phyloP scores from a whole-genome alignment of 2,888 invertebrate genomes.

The Leptinotarsa peninsularis region DNA sequence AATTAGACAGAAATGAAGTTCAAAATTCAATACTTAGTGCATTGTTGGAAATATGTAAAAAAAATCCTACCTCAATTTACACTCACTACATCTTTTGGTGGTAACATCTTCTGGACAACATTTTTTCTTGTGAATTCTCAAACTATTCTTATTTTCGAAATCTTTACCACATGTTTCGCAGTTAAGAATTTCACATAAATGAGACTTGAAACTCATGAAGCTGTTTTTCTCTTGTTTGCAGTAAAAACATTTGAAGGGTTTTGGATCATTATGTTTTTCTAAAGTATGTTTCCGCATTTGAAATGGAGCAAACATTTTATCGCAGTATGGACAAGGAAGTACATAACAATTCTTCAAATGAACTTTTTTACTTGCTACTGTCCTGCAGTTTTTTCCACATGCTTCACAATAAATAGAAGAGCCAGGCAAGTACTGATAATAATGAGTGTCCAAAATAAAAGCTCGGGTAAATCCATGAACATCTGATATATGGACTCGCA shows the following conservation, averaged over 20 bases:
- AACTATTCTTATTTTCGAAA: slow-evolving; percentile 4
- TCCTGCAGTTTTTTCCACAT: slow-evolving; percentile 9
- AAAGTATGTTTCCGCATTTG: slow-evolving; percentile 9
- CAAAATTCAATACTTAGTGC: background rate
- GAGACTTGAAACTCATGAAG: background rate
- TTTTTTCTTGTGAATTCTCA: background rate
- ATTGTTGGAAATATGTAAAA: background rate
- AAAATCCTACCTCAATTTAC: background rate
- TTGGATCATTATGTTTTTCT: slow-evolving; percentile 1
- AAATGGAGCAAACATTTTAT: slow-evolving; percentile 5
- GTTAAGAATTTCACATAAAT: background rate
- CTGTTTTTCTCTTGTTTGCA: slow-evolving; percentile 5
- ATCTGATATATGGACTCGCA: background rate
- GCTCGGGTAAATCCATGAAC: slow-evolving; percentile 7
- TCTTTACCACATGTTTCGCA: slow-evolving; percentile 10
- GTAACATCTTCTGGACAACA: background rate
- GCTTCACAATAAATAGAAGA: slow-evolving; percentile 6
- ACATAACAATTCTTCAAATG: slow-evolving; percentile 13
- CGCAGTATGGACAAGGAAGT: slow-evolving; percentile 18
- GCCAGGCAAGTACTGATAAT: slow-evolving; percentile 14
- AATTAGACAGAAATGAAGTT: too few species aligned
- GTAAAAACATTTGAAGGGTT: slow-evolving; percentile 19
- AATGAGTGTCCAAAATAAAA: background rate
- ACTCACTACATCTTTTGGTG: background rate
- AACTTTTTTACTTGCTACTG: background rate